Conservation (phyloP, 2,113 vertebrate species). For the Oreochromis spilurus region DNA sequence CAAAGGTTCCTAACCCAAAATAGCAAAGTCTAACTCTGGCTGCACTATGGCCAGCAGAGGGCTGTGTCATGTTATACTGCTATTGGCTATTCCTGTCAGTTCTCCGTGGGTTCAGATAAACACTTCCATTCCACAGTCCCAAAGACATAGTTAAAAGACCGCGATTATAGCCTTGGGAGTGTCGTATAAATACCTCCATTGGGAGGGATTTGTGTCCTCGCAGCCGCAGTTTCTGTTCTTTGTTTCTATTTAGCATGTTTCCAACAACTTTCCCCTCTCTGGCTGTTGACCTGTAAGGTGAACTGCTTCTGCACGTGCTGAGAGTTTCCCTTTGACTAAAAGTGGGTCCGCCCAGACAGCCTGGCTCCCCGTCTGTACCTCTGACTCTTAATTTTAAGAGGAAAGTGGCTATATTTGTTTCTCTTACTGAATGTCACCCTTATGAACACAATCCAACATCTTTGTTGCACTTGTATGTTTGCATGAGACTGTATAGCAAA, state of each 20-base stretch:
- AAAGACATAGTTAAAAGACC: constrained; percentile 64
- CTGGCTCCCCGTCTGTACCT: constrained; percentile 23
- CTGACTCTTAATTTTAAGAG: constrained; percentile 3
- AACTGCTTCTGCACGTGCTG: constrained; percentile 45
- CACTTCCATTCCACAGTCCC: constrained; percentile 65
- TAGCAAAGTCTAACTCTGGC: constrained; percentile 48
- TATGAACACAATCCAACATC: neutral
- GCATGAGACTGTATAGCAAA: neutral
- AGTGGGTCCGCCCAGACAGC: constrained; percentile 39
- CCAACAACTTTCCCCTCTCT: constrained; percentile 32
- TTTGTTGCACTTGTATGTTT: neutral
- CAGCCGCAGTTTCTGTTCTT: constrained; percentile 37
- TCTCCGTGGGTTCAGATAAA: constrained; percentile 63
- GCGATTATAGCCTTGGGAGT: constrained; percentile 68
- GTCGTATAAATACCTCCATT: constrained; percentile 61
- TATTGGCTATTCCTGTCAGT: constrained; percentile 62
- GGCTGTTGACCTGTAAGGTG: constrained; percentile 47
- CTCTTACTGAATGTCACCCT: neutral
- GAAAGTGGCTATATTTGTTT: constrained; percentile 8
- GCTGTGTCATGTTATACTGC: constrained; percentile 63
- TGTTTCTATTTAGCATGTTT: constrained; percentile 54
- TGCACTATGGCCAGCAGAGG: constrained; percentile 44
- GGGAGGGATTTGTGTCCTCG: constrained; percentile 25
- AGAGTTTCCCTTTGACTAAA: constrained; percentile 33
- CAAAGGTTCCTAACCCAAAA: constrained; percentile 53